phyloP scores from a whole-genome alignment of 2,888 invertebrate species.

The Cantharis nigra region DNA sequence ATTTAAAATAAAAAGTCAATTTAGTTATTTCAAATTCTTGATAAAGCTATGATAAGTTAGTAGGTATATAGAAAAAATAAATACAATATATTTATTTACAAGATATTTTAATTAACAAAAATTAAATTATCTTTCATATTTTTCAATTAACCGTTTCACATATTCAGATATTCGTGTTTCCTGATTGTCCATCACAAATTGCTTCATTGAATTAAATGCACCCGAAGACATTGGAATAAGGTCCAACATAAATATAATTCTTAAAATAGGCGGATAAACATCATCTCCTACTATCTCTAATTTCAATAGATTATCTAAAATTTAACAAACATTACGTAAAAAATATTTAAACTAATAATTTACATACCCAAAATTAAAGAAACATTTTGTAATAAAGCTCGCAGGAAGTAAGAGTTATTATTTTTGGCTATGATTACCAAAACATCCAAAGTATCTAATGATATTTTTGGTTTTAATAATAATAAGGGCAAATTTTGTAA shows the following conservation, averaged over 20 bases:
- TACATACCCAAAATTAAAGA: background rate
- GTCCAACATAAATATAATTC: constrained; percentile 7
- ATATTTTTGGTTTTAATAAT: background rate
- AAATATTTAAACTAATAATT: background rate
- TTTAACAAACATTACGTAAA: background rate
- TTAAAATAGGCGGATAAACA: constrained; percentile 7
- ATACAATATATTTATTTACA: background rate
- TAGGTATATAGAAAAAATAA: background rate
- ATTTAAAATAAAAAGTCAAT: too few relatives aligned
- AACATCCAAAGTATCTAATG: background rate
- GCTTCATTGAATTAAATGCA: background rate
- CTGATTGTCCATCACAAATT: background rate
- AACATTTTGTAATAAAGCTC: background rate
- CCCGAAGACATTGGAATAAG: background rate
- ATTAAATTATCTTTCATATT: background rate
- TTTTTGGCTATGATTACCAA: background rate
- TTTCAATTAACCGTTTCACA: background rate
- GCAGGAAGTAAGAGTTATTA: background rate
- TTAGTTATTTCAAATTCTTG: too few relatives aligned
- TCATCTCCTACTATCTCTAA: background rate
- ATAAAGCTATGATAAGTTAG: background rate
- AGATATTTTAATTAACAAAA: background rate
- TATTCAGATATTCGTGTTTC: background rate
- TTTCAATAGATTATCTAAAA: background rate
- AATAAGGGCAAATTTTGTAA: background rate